These are phyloP conservation scores for Anseranas semipalmata DNA, from an alignment of 2,113 vertebrate species.

Conservation along the genomic window DNA sequence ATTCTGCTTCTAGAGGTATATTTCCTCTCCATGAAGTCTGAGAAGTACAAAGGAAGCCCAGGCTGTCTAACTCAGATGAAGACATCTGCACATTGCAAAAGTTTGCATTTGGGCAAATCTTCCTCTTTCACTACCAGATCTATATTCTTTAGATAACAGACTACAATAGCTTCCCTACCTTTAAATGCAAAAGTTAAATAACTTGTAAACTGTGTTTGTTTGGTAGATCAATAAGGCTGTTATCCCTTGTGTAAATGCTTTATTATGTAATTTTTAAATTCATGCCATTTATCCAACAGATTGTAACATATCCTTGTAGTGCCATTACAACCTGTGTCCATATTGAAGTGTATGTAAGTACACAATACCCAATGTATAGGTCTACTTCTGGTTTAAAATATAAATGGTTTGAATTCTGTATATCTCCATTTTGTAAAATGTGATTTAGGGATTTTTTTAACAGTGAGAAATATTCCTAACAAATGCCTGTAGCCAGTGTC, in stretches of 20 bases:
- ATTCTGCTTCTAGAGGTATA: neutral
- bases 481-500: neutral
- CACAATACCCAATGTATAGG: neutral
- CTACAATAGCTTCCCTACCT: neutral
- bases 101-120: neutral
- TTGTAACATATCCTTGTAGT: neutral
- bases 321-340: neutral
- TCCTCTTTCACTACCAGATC: neutral
- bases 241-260: neutral
- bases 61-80: neutral
- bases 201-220: neutral
- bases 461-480: neutral
- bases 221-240: neutral
- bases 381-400: neutral
- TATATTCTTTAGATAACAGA: neutral
- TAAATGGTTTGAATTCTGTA: rapidly evolving
- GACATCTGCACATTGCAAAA: neutral
- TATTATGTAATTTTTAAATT: neutral
- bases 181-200: neutral
- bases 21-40: neutral
- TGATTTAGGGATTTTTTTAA: neutral
- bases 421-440: neutral
- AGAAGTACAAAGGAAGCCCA: neutral
- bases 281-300: neutral
- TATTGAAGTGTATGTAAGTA: neutral